Evolutionary conservation across 2,888 invertebrate species (phyloP).

Genomic region (Epinotia demarniana): DNA sequence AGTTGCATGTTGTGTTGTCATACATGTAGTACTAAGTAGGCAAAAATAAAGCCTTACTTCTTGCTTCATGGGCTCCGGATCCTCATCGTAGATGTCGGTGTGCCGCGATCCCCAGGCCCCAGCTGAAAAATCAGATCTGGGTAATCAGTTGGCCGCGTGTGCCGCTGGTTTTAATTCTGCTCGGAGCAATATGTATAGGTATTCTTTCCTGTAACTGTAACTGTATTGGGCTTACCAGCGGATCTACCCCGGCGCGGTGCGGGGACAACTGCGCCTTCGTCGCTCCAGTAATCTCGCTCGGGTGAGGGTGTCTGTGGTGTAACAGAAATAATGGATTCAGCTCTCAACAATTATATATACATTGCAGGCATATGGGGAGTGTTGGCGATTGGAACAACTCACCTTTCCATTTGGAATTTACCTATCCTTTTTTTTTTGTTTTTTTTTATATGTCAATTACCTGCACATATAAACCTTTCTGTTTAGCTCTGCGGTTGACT

Average conservation of each 20-base stretch:
- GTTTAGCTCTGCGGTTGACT: too few species aligned
- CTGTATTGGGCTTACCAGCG: too few species aligned
- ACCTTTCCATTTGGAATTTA: too few species aligned
- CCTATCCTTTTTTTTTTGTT: too few species aligned
- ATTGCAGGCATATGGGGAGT: background rate
- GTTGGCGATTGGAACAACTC: background rate
- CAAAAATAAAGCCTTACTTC: constrained; percentile 56
- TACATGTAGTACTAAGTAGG: too few species aligned
- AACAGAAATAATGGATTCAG: background rate
- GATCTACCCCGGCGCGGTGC: constrained; percentile 61
- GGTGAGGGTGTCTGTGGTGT: constrained; percentile 69
- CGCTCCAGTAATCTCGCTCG: constrained; percentile 77
- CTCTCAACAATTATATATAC: background rate
- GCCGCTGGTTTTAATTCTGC: too few species aligned
- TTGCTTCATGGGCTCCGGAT: constrained; percentile 60
- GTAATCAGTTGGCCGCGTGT: too few species aligned
- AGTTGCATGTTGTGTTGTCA: too few species aligned
- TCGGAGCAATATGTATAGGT: too few species aligned
- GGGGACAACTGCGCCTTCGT: constrained; percentile 59
- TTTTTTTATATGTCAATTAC: too few species aligned
- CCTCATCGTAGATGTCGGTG: constrained; percentile 66
- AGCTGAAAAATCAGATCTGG: constrained; percentile 44
- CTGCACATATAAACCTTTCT: too few species aligned
- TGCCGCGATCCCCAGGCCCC: constrained; percentile 74
- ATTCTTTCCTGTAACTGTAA: too few species aligned